Conservation (phyloP, 2,113 vertebrate species). For the Xenopus borealis region DNA sequence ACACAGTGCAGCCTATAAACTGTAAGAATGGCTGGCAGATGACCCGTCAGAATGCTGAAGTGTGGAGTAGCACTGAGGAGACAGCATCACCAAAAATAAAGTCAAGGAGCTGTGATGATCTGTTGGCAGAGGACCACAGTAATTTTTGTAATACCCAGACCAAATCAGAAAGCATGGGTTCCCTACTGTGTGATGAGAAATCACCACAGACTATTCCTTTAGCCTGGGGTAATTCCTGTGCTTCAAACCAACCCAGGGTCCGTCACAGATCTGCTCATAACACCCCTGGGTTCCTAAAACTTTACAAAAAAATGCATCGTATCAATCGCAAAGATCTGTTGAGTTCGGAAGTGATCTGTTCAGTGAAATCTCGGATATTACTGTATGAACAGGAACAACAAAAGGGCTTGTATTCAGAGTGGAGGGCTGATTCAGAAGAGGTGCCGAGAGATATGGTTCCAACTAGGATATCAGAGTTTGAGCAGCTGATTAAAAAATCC, state of each 20-base stretch:
- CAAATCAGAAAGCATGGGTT: slow-evolving; percentile 86
- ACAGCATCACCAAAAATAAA: slow-evolving; percentile 69
- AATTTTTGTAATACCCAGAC: slow-evolving; percentile 63
- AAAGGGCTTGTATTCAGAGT: slow-evolving; percentile 62
- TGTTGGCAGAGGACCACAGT: slow-evolving; percentile 72
- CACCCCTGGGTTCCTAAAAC: slow-evolving; percentile 83
- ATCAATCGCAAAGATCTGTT: slow-evolving; percentile 88
- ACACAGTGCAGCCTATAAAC: slow-evolving; percentile 74
- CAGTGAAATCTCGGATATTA: slow-evolving; percentile 83
- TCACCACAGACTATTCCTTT: slow-evolving; percentile 57
- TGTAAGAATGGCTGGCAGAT: slow-evolving; percentile 86
- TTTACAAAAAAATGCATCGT: slow-evolving; percentile 93
- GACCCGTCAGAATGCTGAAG: slow-evolving; percentile 75
- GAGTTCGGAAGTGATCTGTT: slow-evolving; percentile 86
- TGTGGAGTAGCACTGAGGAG: slow-evolving; percentile 88
- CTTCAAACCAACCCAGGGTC: slow-evolving; percentile 61
- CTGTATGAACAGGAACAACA: slow-evolving; percentile 84
- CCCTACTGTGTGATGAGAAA: slow-evolving; percentile 76
- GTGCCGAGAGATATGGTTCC: slow-evolving; percentile 87
- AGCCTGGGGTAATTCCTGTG: slow-evolving; percentile 57
- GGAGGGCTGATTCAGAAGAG: slow-evolving; percentile 76
- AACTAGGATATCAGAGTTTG: slow-evolving; percentile 86
- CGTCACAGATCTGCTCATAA: slow-evolving; percentile 79
- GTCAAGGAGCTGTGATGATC: slow-evolving; percentile 84
- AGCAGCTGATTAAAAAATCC: slow-evolving; percentile 88